Conservation (phyloP, 2,113 vertebrate genomes). For the Cavia porcellus region DNA sequence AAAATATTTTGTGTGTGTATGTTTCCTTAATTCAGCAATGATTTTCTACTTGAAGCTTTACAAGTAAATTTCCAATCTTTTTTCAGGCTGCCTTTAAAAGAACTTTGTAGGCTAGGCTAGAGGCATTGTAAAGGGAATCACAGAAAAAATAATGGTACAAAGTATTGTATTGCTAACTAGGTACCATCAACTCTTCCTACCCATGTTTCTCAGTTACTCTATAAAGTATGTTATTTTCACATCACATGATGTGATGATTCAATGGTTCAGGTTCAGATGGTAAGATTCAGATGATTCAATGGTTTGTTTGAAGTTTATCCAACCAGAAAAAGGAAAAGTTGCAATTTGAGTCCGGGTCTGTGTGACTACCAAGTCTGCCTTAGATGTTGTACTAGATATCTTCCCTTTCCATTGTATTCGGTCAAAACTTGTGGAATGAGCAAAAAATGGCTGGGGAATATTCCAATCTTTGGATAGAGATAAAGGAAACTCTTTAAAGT, state of each 20-base stretch:
- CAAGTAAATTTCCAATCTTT: slow-evolving; percentile 22
- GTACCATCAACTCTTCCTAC: not conserved
- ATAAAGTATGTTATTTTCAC: not conserved
- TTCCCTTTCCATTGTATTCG: not conserved
- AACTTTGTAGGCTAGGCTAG: not conserved
- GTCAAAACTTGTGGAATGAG: not conserved
- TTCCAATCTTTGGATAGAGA: not conserved
- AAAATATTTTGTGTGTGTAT: slow-evolving; percentile 1
- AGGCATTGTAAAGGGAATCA: not conserved
- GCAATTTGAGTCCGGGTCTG: not conserved
- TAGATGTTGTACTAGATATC: not conserved
- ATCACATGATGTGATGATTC: slow-evolving; percentile 19
- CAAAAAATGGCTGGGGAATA: not conserved
- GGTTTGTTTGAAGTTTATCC: not conserved
- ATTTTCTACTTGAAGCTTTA: slow-evolving; percentile 21
- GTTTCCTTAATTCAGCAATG: not conserved
- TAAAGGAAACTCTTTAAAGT: not conserved
- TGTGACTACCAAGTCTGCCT: not conserved
- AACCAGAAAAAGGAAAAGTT: not conserved
- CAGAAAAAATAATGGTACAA: not conserved
- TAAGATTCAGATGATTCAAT: not conserved
- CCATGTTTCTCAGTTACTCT: not conserved
- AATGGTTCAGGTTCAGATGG: not conserved
- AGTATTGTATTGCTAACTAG: not conserved
- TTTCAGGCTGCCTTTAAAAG: slow-evolving; percentile 32